Evolutionary conservation across 2,888 invertebrate genomes (phyloP), one percentile per base, ranked within the genome.

Genomic region (Agelastica alni): DNA sequence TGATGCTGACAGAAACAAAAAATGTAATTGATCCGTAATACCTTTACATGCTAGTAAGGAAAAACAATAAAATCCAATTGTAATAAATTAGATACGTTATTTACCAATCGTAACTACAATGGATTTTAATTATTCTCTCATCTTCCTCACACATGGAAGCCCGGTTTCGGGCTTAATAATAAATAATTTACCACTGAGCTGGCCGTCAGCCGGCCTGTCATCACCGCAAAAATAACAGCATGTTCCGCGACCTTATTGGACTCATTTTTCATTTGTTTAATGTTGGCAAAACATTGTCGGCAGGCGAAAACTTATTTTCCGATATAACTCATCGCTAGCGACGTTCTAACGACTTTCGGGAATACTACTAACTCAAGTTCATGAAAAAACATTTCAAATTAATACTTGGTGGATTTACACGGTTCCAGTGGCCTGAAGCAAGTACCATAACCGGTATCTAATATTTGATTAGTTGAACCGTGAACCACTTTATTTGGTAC

Each of bases 231-330:
- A 53, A 53, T 53, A 53, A 43, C 48, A 48, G 34, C 47, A 31
- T 48, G 53, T 53, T 48, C 47, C 47, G 31, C 37, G 42, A 48
- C 42, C 48, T 53, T 53, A 53, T 48, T 48, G 53, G 53, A 30
- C 43, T 48, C 53, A 53, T 53, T 53, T 53, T 53, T 53, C 48
- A 53, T 48, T 43, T 43, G 48, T 43, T 43, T 48, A 39, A 43
- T 47, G 48, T 48, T 48, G 17, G 53, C 36, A 48, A 43, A 53
- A 53, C 42, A 53, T 18, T 31, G 53, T 42, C 53, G 26, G 43
- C 30, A 28, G 37, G 17, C 36, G 37, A 34, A 53, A 43, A 53
- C 36, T 48, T 48, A 43, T 53, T 47, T 41, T 14, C 32, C 7
- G 13, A 32, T 18, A 49, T 49, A 49, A 49, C 26, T 49, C 41